Percentiles rank a stretch among this genome's conserved stretches.
phyloP scores from a whole-genome alignment of 2,888 invertebrate species.

The Sussaba pulchella region DNA sequence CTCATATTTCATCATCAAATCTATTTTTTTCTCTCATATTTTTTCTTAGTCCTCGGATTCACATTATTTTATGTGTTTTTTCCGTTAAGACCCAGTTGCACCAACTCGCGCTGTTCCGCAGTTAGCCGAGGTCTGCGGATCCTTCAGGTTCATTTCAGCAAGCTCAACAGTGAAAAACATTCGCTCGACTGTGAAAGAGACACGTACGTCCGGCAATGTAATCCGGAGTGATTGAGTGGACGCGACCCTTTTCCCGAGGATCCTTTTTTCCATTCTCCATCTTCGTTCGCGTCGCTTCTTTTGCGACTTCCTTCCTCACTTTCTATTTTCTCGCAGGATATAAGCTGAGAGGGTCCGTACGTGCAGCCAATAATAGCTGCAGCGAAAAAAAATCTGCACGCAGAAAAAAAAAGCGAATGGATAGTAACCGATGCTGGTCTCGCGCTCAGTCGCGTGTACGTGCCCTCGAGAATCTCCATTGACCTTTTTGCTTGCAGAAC shows the following conservation, averaged over 20 bases:
- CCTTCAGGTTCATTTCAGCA: conserved; percentile 15
- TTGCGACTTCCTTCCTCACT: conserved; percentile 26
- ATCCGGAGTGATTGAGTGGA: conserved; percentile 68
- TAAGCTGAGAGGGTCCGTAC: conserved; percentile 39
- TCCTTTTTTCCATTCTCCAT: conserved; percentile 19
- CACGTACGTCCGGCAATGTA: conserved; percentile 59
- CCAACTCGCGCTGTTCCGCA: neutral
- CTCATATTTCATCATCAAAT: too few relatives aligned
- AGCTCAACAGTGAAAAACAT: conserved; percentile 8
- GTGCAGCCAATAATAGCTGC: conserved; percentile 18
- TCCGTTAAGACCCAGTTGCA: too few relatives aligned
- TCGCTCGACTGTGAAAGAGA: conserved; percentile 47
- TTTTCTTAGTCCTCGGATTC: too few relatives aligned
- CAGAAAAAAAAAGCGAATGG: conserved; percentile 1
- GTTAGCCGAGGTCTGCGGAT: conserved; percentile 1
- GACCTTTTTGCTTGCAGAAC: neutral
- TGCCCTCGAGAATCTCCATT: conserved; percentile 11
- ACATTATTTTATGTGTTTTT: too few relatives aligned
- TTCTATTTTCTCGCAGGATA: conserved; percentile 38
- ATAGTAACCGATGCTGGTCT: neutral
- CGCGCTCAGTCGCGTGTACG: neutral
- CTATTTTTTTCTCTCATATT: too few relatives aligned
- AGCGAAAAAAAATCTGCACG: conserved; percentile 18
- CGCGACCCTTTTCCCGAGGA: conserved; percentile 38
- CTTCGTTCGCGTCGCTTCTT: conserved; percentile 3